Conservation (phyloP, 2,113 vertebrate genomes). For the Gnathonemus longibarbis region DNA sequence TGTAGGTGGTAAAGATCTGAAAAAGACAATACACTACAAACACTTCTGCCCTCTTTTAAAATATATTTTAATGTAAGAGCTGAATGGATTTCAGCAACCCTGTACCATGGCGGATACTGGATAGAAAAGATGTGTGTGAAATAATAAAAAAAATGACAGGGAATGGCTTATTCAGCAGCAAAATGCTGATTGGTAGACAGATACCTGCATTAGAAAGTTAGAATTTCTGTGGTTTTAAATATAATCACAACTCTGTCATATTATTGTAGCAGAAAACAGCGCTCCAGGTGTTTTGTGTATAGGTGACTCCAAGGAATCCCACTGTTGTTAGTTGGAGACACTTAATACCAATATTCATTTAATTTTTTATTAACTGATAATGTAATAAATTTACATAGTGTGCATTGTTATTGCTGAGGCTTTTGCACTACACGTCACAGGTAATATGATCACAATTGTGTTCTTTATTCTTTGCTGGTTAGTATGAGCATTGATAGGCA, state of each 20-base stretch:
- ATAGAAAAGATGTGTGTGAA: background rate
- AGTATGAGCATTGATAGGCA: background rate
- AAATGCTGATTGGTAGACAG: background rate
- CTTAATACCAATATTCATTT: background rate
- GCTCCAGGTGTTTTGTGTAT: background rate
- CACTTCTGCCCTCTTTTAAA: background rate
- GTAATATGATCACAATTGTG: background rate
- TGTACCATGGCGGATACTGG: background rate
- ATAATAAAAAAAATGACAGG: background rate
- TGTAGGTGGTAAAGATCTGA: background rate
- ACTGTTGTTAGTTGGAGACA: background rate
- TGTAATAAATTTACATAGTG: background rate
- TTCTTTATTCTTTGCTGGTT: background rate
- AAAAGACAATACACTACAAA: background rate
- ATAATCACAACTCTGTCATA: background rate
- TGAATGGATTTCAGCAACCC: background rate
- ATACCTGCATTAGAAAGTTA: constrained; percentile 1
- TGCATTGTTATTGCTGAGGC: background rate
- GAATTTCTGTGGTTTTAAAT: constrained; percentile 2
- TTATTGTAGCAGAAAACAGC: background rate
- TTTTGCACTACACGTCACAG: background rate
- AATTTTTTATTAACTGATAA: background rate
- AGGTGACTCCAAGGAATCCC: background rate
- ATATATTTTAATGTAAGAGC: background rate
- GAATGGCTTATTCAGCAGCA: background rate